These are phyloP conservation scores for Pongo abelii DNA, from an alignment of 2,113 vertebrate species.

Conservation along the genomic window DNA sequence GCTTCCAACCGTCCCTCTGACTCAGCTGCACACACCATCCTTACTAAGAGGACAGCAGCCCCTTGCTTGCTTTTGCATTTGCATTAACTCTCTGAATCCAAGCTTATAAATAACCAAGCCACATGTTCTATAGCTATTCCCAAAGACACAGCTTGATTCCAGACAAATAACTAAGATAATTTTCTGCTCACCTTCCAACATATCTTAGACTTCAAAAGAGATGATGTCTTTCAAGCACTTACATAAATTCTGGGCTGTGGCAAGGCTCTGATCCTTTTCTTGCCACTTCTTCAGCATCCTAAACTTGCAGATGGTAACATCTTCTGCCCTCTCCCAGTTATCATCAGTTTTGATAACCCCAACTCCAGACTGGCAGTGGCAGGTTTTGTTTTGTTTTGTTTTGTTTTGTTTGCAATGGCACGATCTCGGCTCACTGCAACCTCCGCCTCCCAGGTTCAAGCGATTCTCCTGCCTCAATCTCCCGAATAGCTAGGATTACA, in stretches of 20 bases:
- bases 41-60: background rate
- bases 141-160: background rate
- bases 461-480: too few relatives aligned
- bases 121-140: background rate
- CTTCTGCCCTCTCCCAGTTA: constrained; percentile 80
- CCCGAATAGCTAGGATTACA: too few relatives aligned
- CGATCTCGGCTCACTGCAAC: too few relatives aligned
- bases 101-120: background rate
- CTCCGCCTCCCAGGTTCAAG: too few relatives aligned
- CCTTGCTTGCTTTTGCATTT: background rate
- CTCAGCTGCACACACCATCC: background rate
- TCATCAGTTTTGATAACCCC: constrained; percentile 84
- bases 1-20: background rate
- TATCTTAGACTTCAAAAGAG: constrained; percentile 81
- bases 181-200: constrained; percentile 81
- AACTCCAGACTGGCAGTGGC: constrained; percentile 84
- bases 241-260: constrained; percentile 76
- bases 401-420: too few relatives aligned
- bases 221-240: constrained; percentile 74
- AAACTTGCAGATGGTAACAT: constrained; percentile 85
- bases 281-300: constrained; percentile 85
- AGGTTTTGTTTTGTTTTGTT: constrained; percentile 64
- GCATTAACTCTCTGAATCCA: background rate
- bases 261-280: constrained; percentile 74
- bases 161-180: rapidly evolving